Conservation (phyloP, 2,888 invertebrate genomes). For the Pristionchus arcanus region DNA sequence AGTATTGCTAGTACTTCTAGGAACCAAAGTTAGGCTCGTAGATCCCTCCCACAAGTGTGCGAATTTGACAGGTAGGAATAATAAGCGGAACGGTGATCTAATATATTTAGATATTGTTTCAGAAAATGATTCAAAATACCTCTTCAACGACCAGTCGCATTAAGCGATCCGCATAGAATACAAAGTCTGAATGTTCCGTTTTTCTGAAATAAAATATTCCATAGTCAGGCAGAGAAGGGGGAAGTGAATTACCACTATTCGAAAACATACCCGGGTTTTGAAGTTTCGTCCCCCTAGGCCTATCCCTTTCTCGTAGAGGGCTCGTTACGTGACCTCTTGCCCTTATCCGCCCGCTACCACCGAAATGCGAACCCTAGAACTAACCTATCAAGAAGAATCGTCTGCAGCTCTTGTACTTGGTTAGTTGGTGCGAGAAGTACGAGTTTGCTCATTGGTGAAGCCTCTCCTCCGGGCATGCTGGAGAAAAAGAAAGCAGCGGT, state of each 20-base stretch:
- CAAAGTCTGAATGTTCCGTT: constrained; percentile 94
- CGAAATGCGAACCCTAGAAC: neutral
- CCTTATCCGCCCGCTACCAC: too few species aligned
- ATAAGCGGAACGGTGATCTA: too few species aligned
- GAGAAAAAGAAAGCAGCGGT: neutral
- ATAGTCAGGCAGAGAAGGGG: too few species aligned
- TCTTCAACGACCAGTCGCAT: constrained; percentile 98
- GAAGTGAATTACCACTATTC: neutral
- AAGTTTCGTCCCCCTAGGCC: neutral
- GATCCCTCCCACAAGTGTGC: too few species aligned
- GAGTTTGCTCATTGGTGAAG: constrained; percentile 44
- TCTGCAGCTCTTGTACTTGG: constrained; percentile 74
- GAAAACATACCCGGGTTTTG: neutral
- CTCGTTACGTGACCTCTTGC: too few species aligned
- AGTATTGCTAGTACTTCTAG: too few species aligned
- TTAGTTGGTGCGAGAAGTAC: constrained; percentile 69
- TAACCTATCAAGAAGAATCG: constrained; percentile 74
- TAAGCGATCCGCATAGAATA: constrained; percentile 97
- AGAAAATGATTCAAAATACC: too few species aligned
- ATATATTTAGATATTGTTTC: too few species aligned
- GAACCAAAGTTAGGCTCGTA: too few species aligned
- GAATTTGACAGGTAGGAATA: too few species aligned
- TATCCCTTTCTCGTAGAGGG: too few species aligned
- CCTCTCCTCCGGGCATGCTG: neutral
- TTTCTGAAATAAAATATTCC: constrained; percentile 83